phyloP scores from a whole-genome alignment of 2,797 vertebrate species.

The Microctenopoma lineatum region DNA sequence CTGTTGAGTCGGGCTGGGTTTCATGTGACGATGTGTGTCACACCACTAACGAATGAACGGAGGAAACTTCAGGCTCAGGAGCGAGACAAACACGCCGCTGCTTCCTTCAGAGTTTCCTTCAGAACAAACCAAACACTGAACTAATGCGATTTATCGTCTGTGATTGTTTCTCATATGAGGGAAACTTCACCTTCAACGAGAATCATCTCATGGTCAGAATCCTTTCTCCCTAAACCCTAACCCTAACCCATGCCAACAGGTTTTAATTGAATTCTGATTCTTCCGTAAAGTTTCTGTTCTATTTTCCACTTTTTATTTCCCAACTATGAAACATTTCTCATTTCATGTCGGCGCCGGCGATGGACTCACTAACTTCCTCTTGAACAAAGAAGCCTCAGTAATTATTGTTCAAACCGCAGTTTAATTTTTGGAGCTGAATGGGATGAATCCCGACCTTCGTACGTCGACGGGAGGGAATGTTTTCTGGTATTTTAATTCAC shows the following conservation, averaged over 20 bases:
- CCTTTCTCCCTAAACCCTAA: background rate
- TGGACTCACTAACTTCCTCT: background rate
- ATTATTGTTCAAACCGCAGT: background rate
- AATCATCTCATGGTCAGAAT: background rate
- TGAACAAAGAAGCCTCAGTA: background rate
- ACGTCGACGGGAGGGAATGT: background rate
- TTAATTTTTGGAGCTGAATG: background rate
- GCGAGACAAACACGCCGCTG: no score
- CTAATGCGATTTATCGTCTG: background rate
- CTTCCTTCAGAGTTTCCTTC: no score
- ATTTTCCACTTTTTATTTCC: no score
- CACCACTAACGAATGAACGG: no score
- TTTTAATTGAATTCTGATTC: no score
- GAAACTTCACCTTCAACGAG: background rate
- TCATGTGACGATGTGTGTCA: no score
- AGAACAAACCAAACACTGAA: background rate
- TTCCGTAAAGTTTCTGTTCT: background rate
- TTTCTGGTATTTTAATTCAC: background rate
- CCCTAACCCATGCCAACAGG: no score
- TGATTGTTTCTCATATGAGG: background rate
- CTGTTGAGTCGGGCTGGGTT: no score
- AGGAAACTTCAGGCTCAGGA: no score
- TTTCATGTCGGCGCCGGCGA: background rate
- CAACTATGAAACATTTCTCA: background rate
- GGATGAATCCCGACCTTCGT: background rate